These are phyloP conservation scores for Drosophila silvestris DNA, from an alignment of 2,888 invertebrate species.

Conservation along the genomic window DNA sequence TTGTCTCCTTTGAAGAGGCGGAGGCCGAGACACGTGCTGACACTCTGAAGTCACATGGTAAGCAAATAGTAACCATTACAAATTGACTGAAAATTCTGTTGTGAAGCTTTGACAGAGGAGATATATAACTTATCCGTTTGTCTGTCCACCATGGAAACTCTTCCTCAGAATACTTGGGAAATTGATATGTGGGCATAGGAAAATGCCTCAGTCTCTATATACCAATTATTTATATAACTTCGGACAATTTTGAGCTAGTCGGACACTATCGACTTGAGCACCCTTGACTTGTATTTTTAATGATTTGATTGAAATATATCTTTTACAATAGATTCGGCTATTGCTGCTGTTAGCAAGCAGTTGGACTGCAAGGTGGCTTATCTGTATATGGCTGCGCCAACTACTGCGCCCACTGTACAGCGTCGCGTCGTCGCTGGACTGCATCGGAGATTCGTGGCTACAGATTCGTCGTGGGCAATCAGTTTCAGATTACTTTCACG, in stretches of 20 bases:
- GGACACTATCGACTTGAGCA: background rate
- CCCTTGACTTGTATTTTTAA: background rate
- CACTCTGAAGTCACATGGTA: slow-evolving; percentile 83
- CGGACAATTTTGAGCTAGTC: no score
- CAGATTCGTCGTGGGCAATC: slow-evolving; percentile 30
- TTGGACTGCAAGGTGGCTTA: slow-evolving; percentile 83
- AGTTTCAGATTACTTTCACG: slow-evolving; percentile 78
- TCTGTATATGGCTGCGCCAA: slow-evolving; percentile 70
- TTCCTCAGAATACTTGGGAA: background rate
- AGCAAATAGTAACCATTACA: background rate
- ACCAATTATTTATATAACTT: background rate
- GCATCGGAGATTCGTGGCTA: slow-evolving; percentile 51
- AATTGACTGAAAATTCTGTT: background rate
- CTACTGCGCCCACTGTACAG: slow-evolving; percentile 47
- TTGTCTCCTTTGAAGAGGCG: slow-evolving; percentile 87
- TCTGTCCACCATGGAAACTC: background rate
- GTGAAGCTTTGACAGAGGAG: background rate
- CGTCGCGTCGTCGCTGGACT: slow-evolving; percentile 74
- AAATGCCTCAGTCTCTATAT: background rate
- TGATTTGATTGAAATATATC: background rate
- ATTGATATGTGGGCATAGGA: background rate
- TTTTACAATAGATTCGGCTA: slow-evolving; percentile 85
- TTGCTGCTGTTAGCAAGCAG: slow-evolving; percentile 86
- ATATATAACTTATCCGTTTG: background rate
- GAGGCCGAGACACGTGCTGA: slow-evolving; percentile 86